A percentile compares a stretch with the other conserved stretches of the same genome.
Evolutionary conservation across 2,113 vertebrate species (phyloP).

Genomic region (Falco punctatus): DNA sequence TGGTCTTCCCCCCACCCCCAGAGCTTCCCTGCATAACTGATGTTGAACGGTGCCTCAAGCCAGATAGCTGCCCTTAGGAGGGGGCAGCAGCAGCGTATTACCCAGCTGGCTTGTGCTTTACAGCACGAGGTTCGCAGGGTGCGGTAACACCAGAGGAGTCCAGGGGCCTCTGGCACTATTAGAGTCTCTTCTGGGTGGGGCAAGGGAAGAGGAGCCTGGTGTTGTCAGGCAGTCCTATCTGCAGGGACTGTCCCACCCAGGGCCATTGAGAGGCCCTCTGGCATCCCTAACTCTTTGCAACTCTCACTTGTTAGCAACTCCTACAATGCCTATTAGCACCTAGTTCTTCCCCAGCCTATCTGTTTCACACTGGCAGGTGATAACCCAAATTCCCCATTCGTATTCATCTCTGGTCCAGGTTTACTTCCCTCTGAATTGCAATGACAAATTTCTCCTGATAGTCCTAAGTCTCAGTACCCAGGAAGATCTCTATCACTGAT

Average conservation of each 20-base stretch:
- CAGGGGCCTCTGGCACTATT: background rate
- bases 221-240: background rate
- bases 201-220: background rate
- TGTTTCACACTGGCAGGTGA: background rate
- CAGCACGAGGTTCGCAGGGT: background rate
- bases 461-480: background rate
- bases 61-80: fast-evolving
- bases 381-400: background rate
- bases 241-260: background rate
- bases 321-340: background rate
- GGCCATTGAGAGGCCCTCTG: background rate
- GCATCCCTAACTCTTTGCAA: background rate
- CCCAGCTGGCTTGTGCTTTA: background rate
- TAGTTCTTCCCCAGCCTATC: background rate
- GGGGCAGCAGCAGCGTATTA: background rate
- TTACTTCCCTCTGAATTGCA: background rate
- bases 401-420: background rate
- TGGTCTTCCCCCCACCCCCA: no score
- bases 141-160: background rate
- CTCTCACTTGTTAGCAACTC: background rate
- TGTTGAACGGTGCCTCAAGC: background rate
- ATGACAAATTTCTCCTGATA: background rate
- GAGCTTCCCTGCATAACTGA: background rate
- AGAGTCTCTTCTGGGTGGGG: background rate
- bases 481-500: background rate